Percentiles rank a stretch among this genome's conserved stretches.
Evolutionary conservation across 2,888 invertebrate genomes (phyloP).

Genomic region (Leptura quadrifasciata): DNA sequence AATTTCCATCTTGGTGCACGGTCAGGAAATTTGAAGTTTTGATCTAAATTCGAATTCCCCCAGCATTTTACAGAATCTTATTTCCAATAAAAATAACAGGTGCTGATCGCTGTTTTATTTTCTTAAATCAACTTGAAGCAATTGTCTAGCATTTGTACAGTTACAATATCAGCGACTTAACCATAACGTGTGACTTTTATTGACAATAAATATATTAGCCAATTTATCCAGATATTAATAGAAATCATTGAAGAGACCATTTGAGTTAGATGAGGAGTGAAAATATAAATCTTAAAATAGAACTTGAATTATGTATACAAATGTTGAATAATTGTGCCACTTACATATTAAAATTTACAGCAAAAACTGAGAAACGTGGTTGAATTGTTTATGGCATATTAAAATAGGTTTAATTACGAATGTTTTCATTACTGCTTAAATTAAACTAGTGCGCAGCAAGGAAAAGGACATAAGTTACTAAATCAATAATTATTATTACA

Average conservation of each 20-base stretch:
- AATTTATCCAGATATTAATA: neutral
- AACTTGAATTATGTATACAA: neutral
- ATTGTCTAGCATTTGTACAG: too few species aligned
- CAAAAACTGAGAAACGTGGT: neutral
- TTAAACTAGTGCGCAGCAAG: neutral
- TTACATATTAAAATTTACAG: constrained; percentile 1
- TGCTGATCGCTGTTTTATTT: too few species aligned
- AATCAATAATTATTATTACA: neutral
- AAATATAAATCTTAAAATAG: neutral
- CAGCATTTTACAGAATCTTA: too few species aligned
- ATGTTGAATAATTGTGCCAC: neutral
- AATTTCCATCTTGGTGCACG: too few species aligned
- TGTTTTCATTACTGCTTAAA: neutral
- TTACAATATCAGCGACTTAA: too few species aligned
- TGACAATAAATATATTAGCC: constrained; percentile 3
- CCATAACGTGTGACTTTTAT: neutral
- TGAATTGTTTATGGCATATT: neutral
- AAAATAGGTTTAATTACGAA: neutral
- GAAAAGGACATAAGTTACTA: neutral
- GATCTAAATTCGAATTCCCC: too few species aligned
- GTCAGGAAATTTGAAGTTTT: too few species aligned
- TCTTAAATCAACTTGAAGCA: too few species aligned
- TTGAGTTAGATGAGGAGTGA: constrained; percentile 2
- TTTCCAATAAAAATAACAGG: too few species aligned
- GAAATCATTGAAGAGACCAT: neutral